Evolutionary conservation across 2,113 vertebrate species (phyloP), one percentile per base, ranked within the genome.

Genomic region (Osmerus eperlanus): DNA sequence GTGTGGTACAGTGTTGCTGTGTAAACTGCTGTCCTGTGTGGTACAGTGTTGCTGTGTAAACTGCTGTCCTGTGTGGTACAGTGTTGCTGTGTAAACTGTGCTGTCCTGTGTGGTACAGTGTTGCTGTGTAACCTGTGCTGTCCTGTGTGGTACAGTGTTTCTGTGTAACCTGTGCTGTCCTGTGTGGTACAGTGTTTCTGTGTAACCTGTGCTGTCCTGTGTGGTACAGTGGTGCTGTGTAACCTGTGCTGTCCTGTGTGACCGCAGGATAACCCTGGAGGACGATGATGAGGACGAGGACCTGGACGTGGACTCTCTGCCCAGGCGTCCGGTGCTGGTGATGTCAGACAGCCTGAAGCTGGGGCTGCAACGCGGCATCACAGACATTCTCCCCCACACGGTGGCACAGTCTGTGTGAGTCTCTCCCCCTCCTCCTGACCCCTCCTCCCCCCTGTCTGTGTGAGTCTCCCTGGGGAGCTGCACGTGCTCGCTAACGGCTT

Each of bases 321-420:
- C 81, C 0, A 88, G 89, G 65, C 84, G 89, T 12, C 93, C 92
- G 0, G 90, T 93, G 29, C 82, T 93, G 77, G 91, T 94, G 62
- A 83, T 94, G 55, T 93, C 92, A 0, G 91, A 94, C 77, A 93
- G 92, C 83, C 79, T 94, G 76, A 92, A 89, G 78, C 87, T 92
- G 73, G 93, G 90, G 59, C 88, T 94, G 1, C 92, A 91, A 81
- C 88, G 87, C 0, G 89, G 91, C n/a, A 85, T 94, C 65, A 86
- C 78, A 2, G 90, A 94, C 83, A 92, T 94, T 81, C 89, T 94
- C 16, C 93, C 92, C 4, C 92, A 91, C 76, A 91, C 80, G 19
- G 90, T 94, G 51, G 89, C 92, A 19, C 89, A 93, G 78, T 93
- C 92, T 64, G 82, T 94, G 93, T 94, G 86, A 36, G 92, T 92